Evolutionary conservation across 2,888 invertebrate genomes (phyloP), one percentile per base, ranked within the genome.

Genomic region (Mayetiola destructor): DNA sequence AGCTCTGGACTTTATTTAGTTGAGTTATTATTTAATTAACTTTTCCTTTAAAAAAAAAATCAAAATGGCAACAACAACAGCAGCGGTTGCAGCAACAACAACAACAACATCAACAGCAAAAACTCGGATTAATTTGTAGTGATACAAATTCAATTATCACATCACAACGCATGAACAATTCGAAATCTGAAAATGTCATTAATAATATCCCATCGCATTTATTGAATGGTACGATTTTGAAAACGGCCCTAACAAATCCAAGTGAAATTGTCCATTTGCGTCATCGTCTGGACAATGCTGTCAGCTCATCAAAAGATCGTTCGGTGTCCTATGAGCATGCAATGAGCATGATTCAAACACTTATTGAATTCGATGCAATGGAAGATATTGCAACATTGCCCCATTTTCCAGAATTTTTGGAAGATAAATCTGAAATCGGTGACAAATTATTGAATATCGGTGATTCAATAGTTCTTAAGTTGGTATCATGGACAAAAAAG

Each of bases 401-500:
- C 76, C 92, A 90, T 73, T 80, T 93, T 73, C 89, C 91, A 67
- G 90, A 89, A 73, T 80, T 90, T 68, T 79, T 93, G 64, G 89
- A 90, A 72, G 89, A 89, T 72, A 89, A 90, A 69, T 87, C 90
- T 64, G 90, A 90, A 74, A 82, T 91, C 66, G 90, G 86, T 66
- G 88, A 91, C 72, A 92, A 88, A 73, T 80, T 95, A 65, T 92
- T 92, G 77, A 89, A 88, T 74, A 91, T 96, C 68, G 95, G 96
- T 56, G 96, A 97, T 76, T 94, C 93, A 63, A 96, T 97, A 67
- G 96, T 97, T 59, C 92, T 91, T 77, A 94, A 95, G 76, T 81
- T 97, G 76, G 96, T 97, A 63, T 93, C 94, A 74, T 97, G 97
- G 97, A 96, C 96, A 67, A 95, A 95, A 75, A 84, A 93, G 75